Conservation (phyloP, 2,888 invertebrate genomes). For the Caenorhabditis parvicauda region DNA sequence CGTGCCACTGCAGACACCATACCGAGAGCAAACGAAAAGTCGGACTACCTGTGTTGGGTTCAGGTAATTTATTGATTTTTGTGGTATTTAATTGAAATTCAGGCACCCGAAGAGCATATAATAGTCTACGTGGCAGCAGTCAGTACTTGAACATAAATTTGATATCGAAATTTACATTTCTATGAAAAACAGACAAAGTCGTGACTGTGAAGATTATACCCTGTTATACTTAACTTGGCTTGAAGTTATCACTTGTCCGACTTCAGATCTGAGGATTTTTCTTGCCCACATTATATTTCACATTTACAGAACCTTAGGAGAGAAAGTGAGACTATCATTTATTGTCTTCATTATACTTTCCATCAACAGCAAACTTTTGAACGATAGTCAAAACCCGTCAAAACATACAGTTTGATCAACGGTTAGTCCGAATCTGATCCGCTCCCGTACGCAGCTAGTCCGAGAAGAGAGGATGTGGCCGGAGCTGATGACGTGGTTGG, state of each 20-base stretch:
- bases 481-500: background rate
- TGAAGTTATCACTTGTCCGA: no score
- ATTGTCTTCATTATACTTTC: no score
- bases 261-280: no score
- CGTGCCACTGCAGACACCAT: conserved; percentile 21
- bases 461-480: background rate
- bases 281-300: no score
- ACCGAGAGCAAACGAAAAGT: conserved; percentile 11
- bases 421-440: conserved; percentile 19
- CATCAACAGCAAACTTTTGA: no score
- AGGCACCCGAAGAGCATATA: conserved; percentile 16
- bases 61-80: conserved; percentile 7
- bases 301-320: no score
- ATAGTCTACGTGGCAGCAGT: conserved; percentile 24
- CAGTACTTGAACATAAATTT: conserved; percentile 1
- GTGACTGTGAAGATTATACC: no score
- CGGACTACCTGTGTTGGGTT: conserved; percentile 23
- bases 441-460: conserved; percentile 18
- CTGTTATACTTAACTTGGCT: no score
- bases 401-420: no score
- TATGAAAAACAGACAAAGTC: background rate
- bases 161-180: background rate
- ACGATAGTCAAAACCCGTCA: no score
- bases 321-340: no score
- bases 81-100: no score